Conservation (phyloP, 2,888 invertebrate genomes). For the Philaethria dido region DNA sequence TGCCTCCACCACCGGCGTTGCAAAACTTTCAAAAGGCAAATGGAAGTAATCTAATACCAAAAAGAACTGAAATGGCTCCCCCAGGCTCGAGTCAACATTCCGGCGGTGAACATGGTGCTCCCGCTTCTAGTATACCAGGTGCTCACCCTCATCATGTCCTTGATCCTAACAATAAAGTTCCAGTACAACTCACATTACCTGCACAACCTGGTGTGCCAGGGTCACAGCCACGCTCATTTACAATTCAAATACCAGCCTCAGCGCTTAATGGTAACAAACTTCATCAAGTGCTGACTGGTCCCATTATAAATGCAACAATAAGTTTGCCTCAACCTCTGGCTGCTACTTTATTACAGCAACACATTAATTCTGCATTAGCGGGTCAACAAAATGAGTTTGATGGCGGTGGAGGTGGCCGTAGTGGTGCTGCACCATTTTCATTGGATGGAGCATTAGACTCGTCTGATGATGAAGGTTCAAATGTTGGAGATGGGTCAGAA, state of each 20-base stretch:
- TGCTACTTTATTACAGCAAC: constrained; percentile 93
- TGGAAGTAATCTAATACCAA: constrained; percentile 66
- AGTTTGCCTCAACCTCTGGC: constrained; percentile 92
- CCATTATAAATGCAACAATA: constrained; percentile 95
- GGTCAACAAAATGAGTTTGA: constrained; percentile 78
- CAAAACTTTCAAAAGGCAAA: constrained; percentile 84
- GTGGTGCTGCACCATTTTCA: constrained; percentile 73
- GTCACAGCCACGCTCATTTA: constrained; percentile 89
- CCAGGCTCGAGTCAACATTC: constrained; percentile 69
- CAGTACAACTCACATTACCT: constrained; percentile 90
- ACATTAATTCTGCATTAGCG: constrained; percentile 91
- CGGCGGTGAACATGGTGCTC: constrained; percentile 65
- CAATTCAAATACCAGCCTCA: constrained; percentile 95
- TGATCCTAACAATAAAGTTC: constrained; percentile 76
- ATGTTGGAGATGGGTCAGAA: constrained; percentile 82
- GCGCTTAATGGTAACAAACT: constrained; percentile 89
- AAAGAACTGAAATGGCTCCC: constrained; percentile 66
- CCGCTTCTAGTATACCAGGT: constrained; percentile 63
- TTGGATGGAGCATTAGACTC: constrained; percentile 88
- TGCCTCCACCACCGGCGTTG: constrained; percentile 85
- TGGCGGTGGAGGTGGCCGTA: constrained; percentile 76
- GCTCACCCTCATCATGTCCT: constrained; percentile 72
- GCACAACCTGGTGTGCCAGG: constrained; percentile 89
- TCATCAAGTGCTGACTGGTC: constrained; percentile 91
- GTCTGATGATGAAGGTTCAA: constrained; percentile 90